These are phyloP conservation scores for Drosophila vallismaia DNA, from an alignment of 2,888 invertebrate genomes.

Conservation along the genomic window DNA sequence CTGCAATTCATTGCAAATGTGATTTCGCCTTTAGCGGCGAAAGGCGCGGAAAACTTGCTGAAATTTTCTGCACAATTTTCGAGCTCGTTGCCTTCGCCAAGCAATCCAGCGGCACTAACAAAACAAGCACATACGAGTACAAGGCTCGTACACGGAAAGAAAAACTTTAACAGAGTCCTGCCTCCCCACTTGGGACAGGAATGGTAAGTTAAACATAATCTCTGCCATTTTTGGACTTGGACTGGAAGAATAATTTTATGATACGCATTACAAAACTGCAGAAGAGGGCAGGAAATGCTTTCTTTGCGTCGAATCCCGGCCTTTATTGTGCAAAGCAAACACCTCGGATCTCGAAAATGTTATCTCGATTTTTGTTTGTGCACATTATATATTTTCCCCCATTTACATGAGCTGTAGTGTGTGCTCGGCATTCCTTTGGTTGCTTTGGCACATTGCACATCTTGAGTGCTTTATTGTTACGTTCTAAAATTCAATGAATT, in stretches of 20 bases:
- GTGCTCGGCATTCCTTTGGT: constrained; percentile 54
- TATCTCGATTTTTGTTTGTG: constrained; percentile 2
- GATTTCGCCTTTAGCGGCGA: constrained; percentile 58
- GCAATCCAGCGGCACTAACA: constrained; percentile 18
- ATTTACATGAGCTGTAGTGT: constrained; percentile 27
- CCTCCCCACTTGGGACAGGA: too few species aligned
- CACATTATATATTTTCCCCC: constrained; percentile 9
- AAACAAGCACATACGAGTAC: constrained; percentile 12
- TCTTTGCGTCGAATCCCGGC: neutral
- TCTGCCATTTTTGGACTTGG: neutral
- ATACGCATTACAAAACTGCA: neutral
- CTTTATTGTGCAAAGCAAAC: neutral
- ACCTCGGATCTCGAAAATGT: neutral
- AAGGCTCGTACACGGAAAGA: constrained; percentile 23
- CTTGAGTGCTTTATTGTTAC: constrained; percentile 82
- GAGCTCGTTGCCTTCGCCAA: constrained; percentile 60
- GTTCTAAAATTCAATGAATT: constrained; percentile 82
- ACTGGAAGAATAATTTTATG: neutral
- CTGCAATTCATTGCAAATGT: constrained; percentile 75
- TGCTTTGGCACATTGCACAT: constrained; percentile 67
- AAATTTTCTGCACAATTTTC: constrained; percentile 69
- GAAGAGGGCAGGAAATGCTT: neutral
- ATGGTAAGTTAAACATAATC: neutral
- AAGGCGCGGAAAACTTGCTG: constrained; percentile 54
- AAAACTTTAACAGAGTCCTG: neutral